Percentiles rank a stretch among this genome's conserved stretches.
Conservation (phyloP, 2,113 vertebrate species). For the Pelecanus crispus region DNA sequence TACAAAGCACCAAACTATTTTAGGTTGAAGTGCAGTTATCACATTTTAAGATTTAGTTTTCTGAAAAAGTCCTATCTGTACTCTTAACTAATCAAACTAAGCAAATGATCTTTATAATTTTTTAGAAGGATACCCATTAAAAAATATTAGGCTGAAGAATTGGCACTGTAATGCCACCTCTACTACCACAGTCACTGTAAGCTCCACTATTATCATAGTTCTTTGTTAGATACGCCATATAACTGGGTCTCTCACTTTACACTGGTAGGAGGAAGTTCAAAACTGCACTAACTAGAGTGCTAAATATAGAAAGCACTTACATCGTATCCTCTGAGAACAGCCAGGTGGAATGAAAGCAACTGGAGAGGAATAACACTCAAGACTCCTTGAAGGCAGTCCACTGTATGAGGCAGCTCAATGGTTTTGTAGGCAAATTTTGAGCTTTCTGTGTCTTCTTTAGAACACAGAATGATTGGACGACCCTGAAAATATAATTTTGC, state of each 20-base stretch:
- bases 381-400: slow-evolving; percentile 94
- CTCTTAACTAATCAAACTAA: background rate
- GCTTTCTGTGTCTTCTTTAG: slow-evolving; percentile 85
- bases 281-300: background rate
- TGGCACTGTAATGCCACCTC: background rate
- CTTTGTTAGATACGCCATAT: background rate
- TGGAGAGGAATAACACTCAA: slow-evolving; percentile 93
- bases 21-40: background rate
- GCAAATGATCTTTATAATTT: background rate
- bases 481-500: slow-evolving; percentile 72
- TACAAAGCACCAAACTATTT: background rate
- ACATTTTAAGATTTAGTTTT: background rate
- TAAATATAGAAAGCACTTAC: slow-evolving; percentile 72
- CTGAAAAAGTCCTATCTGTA: background rate
- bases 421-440: slow-evolving; percentile 86
- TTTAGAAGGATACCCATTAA: background rate
- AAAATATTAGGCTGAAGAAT: background rate
- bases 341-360: slow-evolving; percentile 94
- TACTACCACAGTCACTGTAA: background rate
- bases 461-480: slow-evolving; percentile 92
- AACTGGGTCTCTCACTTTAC: background rate
- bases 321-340: slow-evolving; percentile 92
- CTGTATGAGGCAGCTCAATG: slow-evolving; percentile 88
- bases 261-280: background rate
- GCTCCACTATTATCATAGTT: background rate